phyloP scores from a whole-genome alignment of 2,113 vertebrate species.

The Chionodraco myersi region DNA sequence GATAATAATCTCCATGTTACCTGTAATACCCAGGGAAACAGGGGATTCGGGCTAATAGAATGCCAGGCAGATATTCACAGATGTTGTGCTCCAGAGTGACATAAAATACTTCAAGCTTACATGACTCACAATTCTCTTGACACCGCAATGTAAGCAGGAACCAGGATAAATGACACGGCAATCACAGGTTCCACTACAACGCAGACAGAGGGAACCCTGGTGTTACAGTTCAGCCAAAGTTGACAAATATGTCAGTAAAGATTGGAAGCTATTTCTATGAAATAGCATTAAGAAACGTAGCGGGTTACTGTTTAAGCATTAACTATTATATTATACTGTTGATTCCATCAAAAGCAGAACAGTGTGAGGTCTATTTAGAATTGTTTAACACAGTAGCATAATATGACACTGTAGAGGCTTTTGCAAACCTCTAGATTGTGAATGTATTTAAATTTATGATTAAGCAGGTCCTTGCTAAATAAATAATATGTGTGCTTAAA shows the following conservation, averaged over 20 bases:
- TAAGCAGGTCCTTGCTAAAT: not conserved
- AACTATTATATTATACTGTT: not conserved
- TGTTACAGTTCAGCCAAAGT: slow-evolving; percentile 30
- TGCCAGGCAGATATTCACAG: slow-evolving; percentile 81
- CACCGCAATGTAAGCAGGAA: slow-evolving; percentile 41
- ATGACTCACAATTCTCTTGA: slow-evolving; percentile 53
- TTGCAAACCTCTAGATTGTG: not conserved
- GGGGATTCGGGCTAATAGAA: slow-evolving; percentile 81
- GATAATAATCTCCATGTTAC: slow-evolving; percentile 83
- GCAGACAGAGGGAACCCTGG: slow-evolving; percentile 24
- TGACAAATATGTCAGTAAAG: slow-evolving; percentile 40
- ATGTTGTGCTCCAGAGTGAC: slow-evolving; percentile 66
- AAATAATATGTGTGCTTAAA: not conserved
- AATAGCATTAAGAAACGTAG: slow-evolving; percentile 7
- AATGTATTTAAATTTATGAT: not conserved
- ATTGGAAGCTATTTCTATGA: not conserved
- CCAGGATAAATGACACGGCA: slow-evolving; percentile 54
- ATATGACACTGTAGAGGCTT: not conserved
- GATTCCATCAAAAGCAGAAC: not conserved
- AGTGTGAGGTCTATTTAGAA: not conserved
- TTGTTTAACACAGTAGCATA: too few relatives aligned
- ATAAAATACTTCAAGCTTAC: slow-evolving; percentile 68
- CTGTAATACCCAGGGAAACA: slow-evolving; percentile 79
- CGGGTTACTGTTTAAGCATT: not conserved
- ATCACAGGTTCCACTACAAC: slow-evolving; percentile 43